Evolutionary conservation across 2,113 vertebrate genomes (phyloP), one percentile per base, ranked within the genome.

Genomic region (Albula glossodonta): DNA sequence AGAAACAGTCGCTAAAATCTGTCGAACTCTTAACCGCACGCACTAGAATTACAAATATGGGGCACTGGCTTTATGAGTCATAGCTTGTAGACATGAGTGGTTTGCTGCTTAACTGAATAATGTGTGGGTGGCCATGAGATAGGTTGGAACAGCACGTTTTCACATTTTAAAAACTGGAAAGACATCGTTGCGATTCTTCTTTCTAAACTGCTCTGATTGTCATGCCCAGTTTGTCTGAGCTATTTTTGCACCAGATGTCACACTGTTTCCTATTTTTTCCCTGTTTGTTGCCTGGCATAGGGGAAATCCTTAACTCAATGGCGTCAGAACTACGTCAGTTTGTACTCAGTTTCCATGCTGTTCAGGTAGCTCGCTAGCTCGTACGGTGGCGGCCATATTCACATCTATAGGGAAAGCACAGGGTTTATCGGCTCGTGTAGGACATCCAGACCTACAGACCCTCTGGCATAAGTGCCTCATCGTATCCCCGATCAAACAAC

Each of bases 271-370:
- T 63, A 49, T 50, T 83, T 83, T 83, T 83, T 41, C 31, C 82
- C 82, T 15, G 82, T 48, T 83, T 63, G 60, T 84, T 83, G 56
- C 41, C 57, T 86, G 49, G 66, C 63, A 83, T 83, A 51, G 70
- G 83, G 83, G 83, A 48, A 74, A 84, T 77, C 83, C 83, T 84
- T 52, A 50, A 84, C 60, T 74, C 66, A 84, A 66, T 51, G 63
- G 51, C 83, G 83, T 84, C 83, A 77, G 83, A 12, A 66, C 83
- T 11, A 51, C 63, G 66, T 96, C 94, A 95, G 93, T 92, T 91
- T 93, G 89, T 89, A 90, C 91, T 91, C 94, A 92, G 94, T 94
- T 91, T 80, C 93, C 94, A 92, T 91, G 94, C 92, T 90, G 94
- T 92, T 85, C 93, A 91, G 60, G 63, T 84, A 63, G 63, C n/a